phyloP scores from a whole-genome alignment of 37 sponge, comb jelly and placozoan species.

The Diacarnus erythraeanus region DNA sequence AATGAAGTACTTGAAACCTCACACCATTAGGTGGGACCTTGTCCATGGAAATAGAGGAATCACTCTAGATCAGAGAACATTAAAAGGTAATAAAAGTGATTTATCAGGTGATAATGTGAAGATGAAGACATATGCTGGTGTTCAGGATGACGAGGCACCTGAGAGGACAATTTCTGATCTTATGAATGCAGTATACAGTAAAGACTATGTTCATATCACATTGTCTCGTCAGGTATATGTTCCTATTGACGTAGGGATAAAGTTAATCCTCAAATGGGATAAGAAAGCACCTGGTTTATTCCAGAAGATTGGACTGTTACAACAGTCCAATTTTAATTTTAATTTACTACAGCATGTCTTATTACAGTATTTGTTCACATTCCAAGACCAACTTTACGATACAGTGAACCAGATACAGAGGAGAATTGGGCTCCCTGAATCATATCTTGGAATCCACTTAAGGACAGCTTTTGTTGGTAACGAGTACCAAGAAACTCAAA shows the following conservation, averaged over 20 bases:
- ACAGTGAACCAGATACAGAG: background rate
- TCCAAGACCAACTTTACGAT: background rate
- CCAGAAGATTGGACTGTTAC: background rate
- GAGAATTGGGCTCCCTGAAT: background rate
- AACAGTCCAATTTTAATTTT: background rate
- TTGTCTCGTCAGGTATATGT: background rate
- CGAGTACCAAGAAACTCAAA: background rate
- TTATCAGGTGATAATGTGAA: too few species aligned
- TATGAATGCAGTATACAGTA: background rate
- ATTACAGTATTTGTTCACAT: background rate
- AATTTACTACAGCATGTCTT: background rate
- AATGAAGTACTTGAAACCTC: background rate
- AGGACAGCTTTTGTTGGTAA: slow-evolving; percentile 1
- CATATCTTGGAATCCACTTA: background rate
- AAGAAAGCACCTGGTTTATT: background rate
- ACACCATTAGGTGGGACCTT: background rate
- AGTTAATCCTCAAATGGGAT: background rate
- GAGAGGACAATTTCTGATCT: background rate
- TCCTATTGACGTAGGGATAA: background rate
- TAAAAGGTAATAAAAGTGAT: too few species aligned
- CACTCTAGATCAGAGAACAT: background rate
- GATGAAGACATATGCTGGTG: too few species aligned
- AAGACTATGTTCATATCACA: background rate
- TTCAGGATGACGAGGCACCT: too few species aligned
- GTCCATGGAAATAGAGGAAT: background rate